Evolutionary conservation across 2,888 invertebrate genomes (phyloP), one percentile per base, ranked within the genome.

Genomic region (Oscheius sp.): DNA sequence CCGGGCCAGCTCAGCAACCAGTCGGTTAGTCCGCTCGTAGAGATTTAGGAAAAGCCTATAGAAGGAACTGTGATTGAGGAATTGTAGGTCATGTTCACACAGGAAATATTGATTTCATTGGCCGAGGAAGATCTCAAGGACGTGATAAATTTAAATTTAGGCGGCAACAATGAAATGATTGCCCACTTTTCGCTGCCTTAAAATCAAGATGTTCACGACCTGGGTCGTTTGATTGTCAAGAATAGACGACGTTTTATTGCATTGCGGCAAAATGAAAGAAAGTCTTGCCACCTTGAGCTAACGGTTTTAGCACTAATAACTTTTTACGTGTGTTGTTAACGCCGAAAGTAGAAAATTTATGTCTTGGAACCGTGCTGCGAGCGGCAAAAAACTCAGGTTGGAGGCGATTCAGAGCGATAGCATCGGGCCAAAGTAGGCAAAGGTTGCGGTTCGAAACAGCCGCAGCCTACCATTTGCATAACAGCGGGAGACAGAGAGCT

Each of bases 1-100:
- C 61, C 61, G 61, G 61, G 34, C 42, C 61, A 33, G 61, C 61
- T 61, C 61, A 61, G 61, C 61, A 61, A 61, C 61, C 61, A 61
- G 61, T 61, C 61, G 45, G 42, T 33, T 42, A 61, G 45, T 61
- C 61, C 61, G 61, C 61, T 42, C 61, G 61, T 55, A 17, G n/a
- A 15, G 55, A 20, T 55, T 33, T 33, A 17, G 55, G 55, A 34
- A 37, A 55, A 55, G 37, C 34, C 55, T 55, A 55, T 12, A 48
- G 48, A 20, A 45, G 20, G 25, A 12, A 17, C 4, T 48, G 48
- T 48, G 12, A 48, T 17, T 27, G 48, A 25, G 25, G 20, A 25
- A 48, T 20, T 17, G 23, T 48, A 17, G 55, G 34, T 34, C n/a
- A 20, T 20, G 23, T 37, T n/a, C 34, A 33, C 17, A 15, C 34